phyloP scores from a whole-genome alignment of 2,888 invertebrate species.

The Meloe dianella region DNA sequence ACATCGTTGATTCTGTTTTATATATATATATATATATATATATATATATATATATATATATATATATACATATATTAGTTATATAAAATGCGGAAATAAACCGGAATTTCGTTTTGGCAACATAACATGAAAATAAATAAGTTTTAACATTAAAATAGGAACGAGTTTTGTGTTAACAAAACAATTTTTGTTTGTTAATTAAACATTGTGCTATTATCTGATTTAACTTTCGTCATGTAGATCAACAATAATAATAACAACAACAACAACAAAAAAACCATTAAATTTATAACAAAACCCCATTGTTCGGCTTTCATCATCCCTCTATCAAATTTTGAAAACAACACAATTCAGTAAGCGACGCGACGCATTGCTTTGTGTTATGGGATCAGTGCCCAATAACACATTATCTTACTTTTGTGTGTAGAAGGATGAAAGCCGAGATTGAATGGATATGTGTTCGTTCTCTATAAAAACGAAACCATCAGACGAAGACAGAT shows the following conservation, averaged over 20 bases:
- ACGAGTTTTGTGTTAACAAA: not conserved
- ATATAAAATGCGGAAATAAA: constrained; percentile 6
- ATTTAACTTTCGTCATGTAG: not conserved
- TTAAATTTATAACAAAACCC: constrained; percentile 19
- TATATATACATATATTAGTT: not conserved
- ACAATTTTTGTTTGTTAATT: not conserved
- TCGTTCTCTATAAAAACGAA: not conserved
- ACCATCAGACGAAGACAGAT: not conserved
- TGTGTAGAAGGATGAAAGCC: constrained; percentile 49
- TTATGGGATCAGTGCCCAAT: constrained; percentile 45
- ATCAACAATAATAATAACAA: too few species aligned
- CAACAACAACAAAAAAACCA: constrained; percentile 7
- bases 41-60: constrained; percentile 11
- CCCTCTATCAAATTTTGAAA: constrained; percentile 41
- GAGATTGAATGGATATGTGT: constrained; percentile 40
- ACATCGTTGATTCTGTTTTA: constrained; percentile 42
- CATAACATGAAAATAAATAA: not conserved
- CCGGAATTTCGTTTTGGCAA: not conserved
- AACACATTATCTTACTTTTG: constrained; percentile 55
- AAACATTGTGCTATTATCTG: not conserved
- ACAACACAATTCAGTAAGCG: constrained; percentile 43
- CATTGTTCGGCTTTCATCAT: constrained; percentile 31
- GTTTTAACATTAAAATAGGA: not conserved
- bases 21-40: not conserved
- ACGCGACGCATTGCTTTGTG: constrained; percentile 35